Percentiles rank a stretch among this genome's conserved stretches.
Evolutionary conservation across 2,797 vertebrate genomes (phyloP).

Genomic region (Neosalanx taihuensis): DNA sequence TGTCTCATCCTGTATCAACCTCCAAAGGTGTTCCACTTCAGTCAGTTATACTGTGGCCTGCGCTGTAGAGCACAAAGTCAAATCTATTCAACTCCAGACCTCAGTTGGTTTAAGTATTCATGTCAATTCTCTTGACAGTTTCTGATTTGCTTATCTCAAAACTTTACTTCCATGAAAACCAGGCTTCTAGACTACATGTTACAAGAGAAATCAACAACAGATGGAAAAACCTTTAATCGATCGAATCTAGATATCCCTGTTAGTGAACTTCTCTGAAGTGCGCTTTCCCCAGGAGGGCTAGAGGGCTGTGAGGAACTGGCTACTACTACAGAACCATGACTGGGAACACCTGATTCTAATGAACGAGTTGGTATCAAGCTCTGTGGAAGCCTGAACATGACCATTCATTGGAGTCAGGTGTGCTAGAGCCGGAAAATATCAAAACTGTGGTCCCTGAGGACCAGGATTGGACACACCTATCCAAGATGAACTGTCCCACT

Average conservation of each 20-base stretch:
- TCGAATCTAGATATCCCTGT: conserved; percentile 47
- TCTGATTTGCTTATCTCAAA: background rate
- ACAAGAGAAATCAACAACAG: conserved; percentile 56
- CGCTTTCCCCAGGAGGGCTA: conserved; percentile 14
- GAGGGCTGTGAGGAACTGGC: background rate
- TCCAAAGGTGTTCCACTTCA: background rate
- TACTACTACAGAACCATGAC: background rate
- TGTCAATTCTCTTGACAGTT: background rate
- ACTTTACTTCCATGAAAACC: background rate
- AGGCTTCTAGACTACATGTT: background rate
- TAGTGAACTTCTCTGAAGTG: conserved; percentile 41
- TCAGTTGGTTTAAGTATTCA: background rate
- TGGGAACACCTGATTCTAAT: background rate
- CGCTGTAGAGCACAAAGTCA: background rate
- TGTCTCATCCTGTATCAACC: conserved; percentile 37
- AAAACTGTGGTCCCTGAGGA: too few relatives aligned
- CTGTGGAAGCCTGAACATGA: too few relatives aligned
- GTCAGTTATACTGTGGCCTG: background rate
- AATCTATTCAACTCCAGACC: background rate
- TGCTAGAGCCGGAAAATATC: too few relatives aligned
- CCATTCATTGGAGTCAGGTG: too few relatives aligned
- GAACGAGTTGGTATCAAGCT: too few relatives aligned
- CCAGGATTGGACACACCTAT: too few relatives aligned
- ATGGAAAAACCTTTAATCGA: conserved; percentile 29
- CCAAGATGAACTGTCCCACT: too few relatives aligned